Base-by-base conservation (phyloP, 2,113 vertebrate genomes). In the Candoia aspera region DNA sequence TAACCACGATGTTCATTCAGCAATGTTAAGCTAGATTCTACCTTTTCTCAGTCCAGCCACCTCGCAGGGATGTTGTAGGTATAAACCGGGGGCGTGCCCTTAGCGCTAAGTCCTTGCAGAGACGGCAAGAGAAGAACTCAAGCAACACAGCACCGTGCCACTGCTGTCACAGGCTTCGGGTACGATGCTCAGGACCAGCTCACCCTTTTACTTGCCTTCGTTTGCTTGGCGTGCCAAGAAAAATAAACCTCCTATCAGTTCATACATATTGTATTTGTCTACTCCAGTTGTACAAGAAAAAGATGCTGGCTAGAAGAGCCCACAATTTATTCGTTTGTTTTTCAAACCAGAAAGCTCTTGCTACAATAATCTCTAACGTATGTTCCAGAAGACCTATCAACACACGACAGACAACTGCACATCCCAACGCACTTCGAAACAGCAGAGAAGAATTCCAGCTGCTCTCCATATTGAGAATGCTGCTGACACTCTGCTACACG, bases 401-500 rank as follows among this genome's bases (percentile, higher is more conserved):
- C 86, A 94, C 92, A 94, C 62, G 93, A 90, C 83, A 94, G 94
- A 62, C 21, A 92, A 91, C 93, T 88, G 89, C 94, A 93, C 92
- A 94, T 92, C 93, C 17, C 0, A 88, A 29, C 24, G 90, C 95
- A 95, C 93, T 93, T 95, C 94, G 92, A 93, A 95, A 92, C 93
- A 57, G 90, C 0, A 0, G 37, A 87, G 91, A 96, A 90, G 91
- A 68, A 11, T 89, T 94, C 94, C 96, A 97, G 96, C 96, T 95
- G 95, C 90, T 95, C 95, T 91, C 92, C 95, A 95, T 94, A 96
- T 94, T 92, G 93, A 91, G 96, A 94, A 93, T 93, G 91, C 92
- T 92, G 93, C 93, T 95, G 92, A 93, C 84, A 0, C 90, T 96
- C 94, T 55, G 12, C 85, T 91, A 94, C 92, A 94, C 91, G 90